phyloP scores from a whole-genome alignment of 2,888 invertebrate genomes.

The Pyrrhosoma nymphula region DNA sequence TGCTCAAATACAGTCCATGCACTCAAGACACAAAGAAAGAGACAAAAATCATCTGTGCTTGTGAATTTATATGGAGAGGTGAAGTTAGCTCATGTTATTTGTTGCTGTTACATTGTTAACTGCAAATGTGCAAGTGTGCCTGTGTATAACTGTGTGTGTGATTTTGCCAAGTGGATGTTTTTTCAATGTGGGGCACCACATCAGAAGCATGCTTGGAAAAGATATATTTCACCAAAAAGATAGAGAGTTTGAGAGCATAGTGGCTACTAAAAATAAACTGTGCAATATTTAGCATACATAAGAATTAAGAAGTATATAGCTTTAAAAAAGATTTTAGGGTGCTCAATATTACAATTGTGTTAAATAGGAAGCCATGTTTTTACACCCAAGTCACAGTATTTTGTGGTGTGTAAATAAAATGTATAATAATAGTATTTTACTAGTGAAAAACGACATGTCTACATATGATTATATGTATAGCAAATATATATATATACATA shows the following conservation, averaged over 20 bases:
- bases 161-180: conserved; percentile 64
- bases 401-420: conserved; percentile 68
- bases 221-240: conserved; percentile 65
- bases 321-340: conserved; percentile 71
- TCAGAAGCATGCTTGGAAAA: conserved; percentile 64
- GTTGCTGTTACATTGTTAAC: conserved; percentile 67
- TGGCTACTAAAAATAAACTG: conserved; percentile 69
- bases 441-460: conserved; percentile 68
- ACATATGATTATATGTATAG: conserved; percentile 68
- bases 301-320: conserved; percentile 67
- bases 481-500: conserved; percentile 65
- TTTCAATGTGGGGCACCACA: conserved; percentile 60
- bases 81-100: conserved; percentile 67
- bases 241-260: conserved; percentile 67
- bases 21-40: conserved; percentile 62
- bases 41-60: conserved; percentile 64
- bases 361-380: conserved; percentile 72
- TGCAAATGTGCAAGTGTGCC: conserved; percentile 67
- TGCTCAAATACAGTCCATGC: conserved; percentile 66
- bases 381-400: conserved; percentile 70
- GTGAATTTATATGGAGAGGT: conserved; percentile 47
- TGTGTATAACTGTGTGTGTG: conserved; percentile 61
- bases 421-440: conserved; percentile 68
- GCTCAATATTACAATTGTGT: conserved; percentile 71
- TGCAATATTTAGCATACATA: conserved; percentile 72